Base-by-base conservation (phyloP, 2,888 invertebrate species). In the Eubasilissa splendida region DNA sequence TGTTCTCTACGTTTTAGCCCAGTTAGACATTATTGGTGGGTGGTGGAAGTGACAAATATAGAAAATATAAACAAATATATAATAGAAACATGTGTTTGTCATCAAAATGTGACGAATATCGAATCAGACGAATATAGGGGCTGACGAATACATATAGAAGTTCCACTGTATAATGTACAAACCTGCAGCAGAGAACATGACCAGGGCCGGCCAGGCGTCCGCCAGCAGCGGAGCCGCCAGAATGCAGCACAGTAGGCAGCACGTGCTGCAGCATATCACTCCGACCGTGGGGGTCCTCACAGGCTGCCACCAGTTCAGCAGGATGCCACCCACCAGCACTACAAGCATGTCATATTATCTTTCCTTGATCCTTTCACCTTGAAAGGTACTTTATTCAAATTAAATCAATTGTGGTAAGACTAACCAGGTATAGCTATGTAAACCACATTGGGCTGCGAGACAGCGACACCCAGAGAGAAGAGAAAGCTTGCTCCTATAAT, bases 151-250 rank as follows among this genome's bases (percentile, higher is more conserved):
- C 22, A 22, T 22, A 22, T 22, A 22, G 22, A 22, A 22, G 22
- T 22, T 22, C 22, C 22, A 22, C 22, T 22, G 22, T 22, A 22
- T 22, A 22, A 22, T 42, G 42, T 7, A 63, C 59, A 42, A 87
- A 93, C 93, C 93, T 85, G 93, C 92, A 81, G 90, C 88, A 81
- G 92, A 89, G 88, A 93, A 93, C 70, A 93, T 88, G 7, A 92
- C 87, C 66, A 93, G 89, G 42, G 93, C 92, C 56, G 92, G 91
- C 92, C 93, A 93, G 60, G 93, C 92, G 84, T 91, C 91, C 4
- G 91, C 86, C 22, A 93, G 86, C 66, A 93, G 87, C 22, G 92
- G 92, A 4, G 92, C 91, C 3, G 91, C 89, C 77, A 93, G 91
- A 85, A 89, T 88, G 88, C 73, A 88, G 86, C 53, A 91, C 85